Evolutionary conservation across 2,888 invertebrate species (phyloP).

Genomic region (Synergus umbraculus): DNA sequence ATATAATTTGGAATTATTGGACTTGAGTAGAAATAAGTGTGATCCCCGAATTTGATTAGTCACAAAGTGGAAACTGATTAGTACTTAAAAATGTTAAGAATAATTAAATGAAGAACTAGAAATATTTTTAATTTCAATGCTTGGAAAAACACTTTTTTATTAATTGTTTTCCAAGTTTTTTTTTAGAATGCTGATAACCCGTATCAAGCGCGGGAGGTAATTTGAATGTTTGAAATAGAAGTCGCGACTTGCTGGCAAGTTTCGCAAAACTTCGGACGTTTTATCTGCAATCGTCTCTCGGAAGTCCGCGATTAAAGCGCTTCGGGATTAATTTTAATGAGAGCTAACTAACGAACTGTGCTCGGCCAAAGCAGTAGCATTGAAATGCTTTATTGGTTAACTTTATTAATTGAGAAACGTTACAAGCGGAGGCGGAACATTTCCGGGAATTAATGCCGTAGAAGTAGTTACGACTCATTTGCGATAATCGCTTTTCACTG

Average conservation of each 20-base stretch:
- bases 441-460: slow-evolving; percentile 23
- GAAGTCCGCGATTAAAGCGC: slow-evolving; percentile 45
- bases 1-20: too few species aligned
- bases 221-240: slow-evolving; percentile 41
- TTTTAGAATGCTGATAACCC: slow-evolving; percentile 16
- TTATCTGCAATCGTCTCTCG: slow-evolving; percentile 46
- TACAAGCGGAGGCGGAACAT: slow-evolving; percentile 39
- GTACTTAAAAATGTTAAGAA: too few species aligned
- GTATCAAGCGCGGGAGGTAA: slow-evolving; percentile 31
- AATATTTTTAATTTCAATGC: neutral
- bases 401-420: slow-evolving; percentile 63
- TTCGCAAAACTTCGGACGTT: slow-evolving; percentile 47
- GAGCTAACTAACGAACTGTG: slow-evolving; percentile 52
- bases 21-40: too few species aligned
- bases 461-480: slow-evolving; percentile 34
- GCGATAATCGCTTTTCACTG: slow-evolving; percentile 35
- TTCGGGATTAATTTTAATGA: slow-evolving; percentile 56
- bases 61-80: too few species aligned
- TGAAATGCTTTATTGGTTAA: slow-evolving; percentile 66
- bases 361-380: slow-evolving; percentile 45
- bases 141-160: neutral
- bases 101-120: neutral
- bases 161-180: slow-evolving; percentile 8
- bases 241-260: slow-evolving; percentile 40
- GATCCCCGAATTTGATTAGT: too few species aligned